Base-by-base conservation (phyloP, 2,888 invertebrate species). In the Cerceris rybyensis region DNA sequence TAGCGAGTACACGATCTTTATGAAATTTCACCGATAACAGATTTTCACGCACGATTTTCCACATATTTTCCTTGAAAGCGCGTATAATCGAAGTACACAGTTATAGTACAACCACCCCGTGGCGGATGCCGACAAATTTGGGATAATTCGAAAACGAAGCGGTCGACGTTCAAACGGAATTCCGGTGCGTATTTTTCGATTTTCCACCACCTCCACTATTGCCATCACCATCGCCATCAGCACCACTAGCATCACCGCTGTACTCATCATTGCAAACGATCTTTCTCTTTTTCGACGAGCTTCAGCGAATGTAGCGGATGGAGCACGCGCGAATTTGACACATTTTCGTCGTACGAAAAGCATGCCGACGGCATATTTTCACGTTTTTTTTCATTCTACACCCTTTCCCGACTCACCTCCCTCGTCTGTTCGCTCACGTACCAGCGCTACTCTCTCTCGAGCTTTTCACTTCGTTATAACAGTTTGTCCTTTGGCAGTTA, bases 251-350 rank as follows among this genome's bases (percentile, higher is more conserved):
- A 57, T 67, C 74, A 65, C 58, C 54, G 50, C 55, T 52, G 13
- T 39, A 46, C 52, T 70, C 66, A 78, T 71, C 72, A 46, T 71
- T 60, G 60, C 75, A 64, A 61, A 50, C 67, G 63, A 54, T 65
- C 52, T 63, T 61, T 58, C 68, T 41, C 28, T 50, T 67, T 70
- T 65, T 59, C 71, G 52, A 52, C 73, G 54, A 64, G 64, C 55
- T 58, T 55, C 74, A 46, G 60, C 52, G 68, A 82, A 80, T 64
- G 67, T 70, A 73, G 70, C 60, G 76, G 65, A 70, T 65, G 67
- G 65, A 67, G 73, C 78, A 75, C 85, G 76, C 83, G 81, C 87
- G 80, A 82, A 85, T 88, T 88, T 86, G 86, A 87, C 86, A 87
- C 86, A 86, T 88, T 86, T 87, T 79, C 79, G 78, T 75, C 73